Evolutionary conservation across 2,888 invertebrate species (phyloP).

Genomic region (Trichopria drosophilae): DNA sequence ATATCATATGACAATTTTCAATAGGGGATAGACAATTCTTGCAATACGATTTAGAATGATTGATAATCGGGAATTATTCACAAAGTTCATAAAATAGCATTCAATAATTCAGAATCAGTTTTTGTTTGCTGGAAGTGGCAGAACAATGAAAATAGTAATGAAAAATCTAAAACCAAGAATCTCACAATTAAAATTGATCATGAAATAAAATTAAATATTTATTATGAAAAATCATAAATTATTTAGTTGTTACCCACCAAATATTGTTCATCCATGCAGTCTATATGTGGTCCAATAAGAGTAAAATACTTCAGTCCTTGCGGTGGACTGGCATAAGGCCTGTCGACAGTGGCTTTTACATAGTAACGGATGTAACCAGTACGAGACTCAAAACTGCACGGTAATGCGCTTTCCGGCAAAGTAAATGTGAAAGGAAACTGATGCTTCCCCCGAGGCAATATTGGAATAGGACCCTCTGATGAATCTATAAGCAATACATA

Average conservation of each 20-base stretch:
- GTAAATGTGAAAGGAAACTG: slow-evolving; percentile 70
- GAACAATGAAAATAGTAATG: too few relatives aligned
- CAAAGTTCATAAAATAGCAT: too few relatives aligned
- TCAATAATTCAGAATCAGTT: too few relatives aligned
- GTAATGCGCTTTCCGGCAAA: slow-evolving; percentile 72
- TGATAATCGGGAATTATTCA: too few relatives aligned
- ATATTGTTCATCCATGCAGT: slow-evolving; percentile 80
- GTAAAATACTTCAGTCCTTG: slow-evolving; percentile 81
- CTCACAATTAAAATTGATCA: not conserved
- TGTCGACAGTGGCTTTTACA: slow-evolving; percentile 72
- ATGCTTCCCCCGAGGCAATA: slow-evolving; percentile 72
- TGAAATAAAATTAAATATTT: not conserved
- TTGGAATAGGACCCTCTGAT: slow-evolving; percentile 66
- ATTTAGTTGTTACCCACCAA: slow-evolving; percentile 61
- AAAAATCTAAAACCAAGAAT: too few relatives aligned
- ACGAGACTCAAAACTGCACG: slow-evolving; percentile 77
- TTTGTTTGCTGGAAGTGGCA: too few relatives aligned
- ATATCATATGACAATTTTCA: too few relatives aligned
- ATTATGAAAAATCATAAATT: slow-evolving; percentile 3
- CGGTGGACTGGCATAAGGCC: slow-evolving; percentile 77
- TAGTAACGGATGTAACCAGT: slow-evolving; percentile 75
- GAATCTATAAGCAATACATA: slow-evolving; percentile 56
- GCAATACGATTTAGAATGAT: too few relatives aligned
- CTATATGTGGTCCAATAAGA: slow-evolving; percentile 75
- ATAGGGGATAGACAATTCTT: too few relatives aligned